Evolutionary conservation across 2,797 vertebrate species (phyloP).

Genomic region (Poecilia velifera): DNA sequence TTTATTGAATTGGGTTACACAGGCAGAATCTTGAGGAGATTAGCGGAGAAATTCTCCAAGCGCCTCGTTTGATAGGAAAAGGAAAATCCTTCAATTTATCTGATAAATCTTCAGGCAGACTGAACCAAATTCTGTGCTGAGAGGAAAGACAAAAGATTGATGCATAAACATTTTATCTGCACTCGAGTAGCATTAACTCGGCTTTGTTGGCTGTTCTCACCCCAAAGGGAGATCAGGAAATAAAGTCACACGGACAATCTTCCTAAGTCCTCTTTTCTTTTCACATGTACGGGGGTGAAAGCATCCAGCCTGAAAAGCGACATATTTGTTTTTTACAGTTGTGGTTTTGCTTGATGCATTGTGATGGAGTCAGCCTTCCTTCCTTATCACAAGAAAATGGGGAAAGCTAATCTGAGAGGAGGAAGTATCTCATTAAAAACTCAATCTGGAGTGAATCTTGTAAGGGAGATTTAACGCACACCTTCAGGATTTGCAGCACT

Average conservation of each 20-base stretch:
- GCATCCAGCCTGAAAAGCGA: slow-evolving; percentile 29
- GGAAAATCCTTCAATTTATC: slow-evolving; percentile 70
- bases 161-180: slow-evolving; percentile 53
- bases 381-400: slow-evolving; percentile 8
- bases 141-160: slow-evolving; percentile 45
- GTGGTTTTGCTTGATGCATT: slow-evolving; percentile 6
- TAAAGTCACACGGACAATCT: slow-evolving; percentile 45
- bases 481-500: slow-evolving; percentile 24
- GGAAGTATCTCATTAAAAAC: slow-evolving; percentile 21
- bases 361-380: slow-evolving; percentile 7
- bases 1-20: slow-evolving; percentile 36
- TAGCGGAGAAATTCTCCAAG: slow-evolving; percentile 54
- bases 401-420: slow-evolving; percentile 1
- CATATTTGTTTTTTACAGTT: slow-evolving; percentile 31
- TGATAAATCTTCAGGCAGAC: slow-evolving; percentile 66
- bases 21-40: slow-evolving; percentile 61
- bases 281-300: slow-evolving; percentile 14
- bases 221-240: slow-evolving; percentile 44
- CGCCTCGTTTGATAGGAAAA: slow-evolving; percentile 49
- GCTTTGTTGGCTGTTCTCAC: slow-evolving; percentile 50
- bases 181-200: slow-evolving; percentile 52
- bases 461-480: slow-evolving; percentile 22
- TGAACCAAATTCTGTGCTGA: slow-evolving; percentile 37
- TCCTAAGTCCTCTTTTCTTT: slow-evolving; percentile 44
- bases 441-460: slow-evolving; percentile 23